Evolutionary conservation across 2,888 invertebrate genomes (phyloP).

Genomic region (Lamproptera curius): DNA sequence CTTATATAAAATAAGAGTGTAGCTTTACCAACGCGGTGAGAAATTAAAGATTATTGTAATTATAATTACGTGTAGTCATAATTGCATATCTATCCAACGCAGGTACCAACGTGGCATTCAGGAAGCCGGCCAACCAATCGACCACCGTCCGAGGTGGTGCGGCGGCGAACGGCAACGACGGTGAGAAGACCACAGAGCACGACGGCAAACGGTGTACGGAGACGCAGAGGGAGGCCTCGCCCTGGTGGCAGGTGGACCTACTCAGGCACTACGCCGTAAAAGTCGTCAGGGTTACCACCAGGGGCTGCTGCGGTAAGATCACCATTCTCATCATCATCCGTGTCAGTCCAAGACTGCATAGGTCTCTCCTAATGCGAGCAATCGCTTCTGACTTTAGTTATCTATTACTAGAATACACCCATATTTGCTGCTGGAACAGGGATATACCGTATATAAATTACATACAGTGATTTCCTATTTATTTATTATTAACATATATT

Average conservation of each 20-base stretch:
- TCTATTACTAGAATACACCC: neutral
- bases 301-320: conserved; percentile 85
- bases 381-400: no score
- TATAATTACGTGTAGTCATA: no score
- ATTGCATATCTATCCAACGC: no score
- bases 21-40: no score
- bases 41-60: no score
- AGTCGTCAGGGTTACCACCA: conserved; percentile 91
- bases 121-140: conserved; percentile 94
- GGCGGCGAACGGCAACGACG: conserved; percentile 92
- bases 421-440: neutral
- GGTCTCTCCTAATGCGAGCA: no score
- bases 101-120: conserved; percentile 91
- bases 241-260: conserved; percentile 96
- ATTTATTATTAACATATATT: no score
- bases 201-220: conserved; percentile 93
- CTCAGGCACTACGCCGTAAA: conserved; percentile 90
- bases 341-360: no score
- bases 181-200: conserved; percentile 89
- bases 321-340: no score
- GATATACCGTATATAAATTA: neutral
- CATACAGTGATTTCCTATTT: no score
- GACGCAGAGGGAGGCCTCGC: conserved; percentile 92
- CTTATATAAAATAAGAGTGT: no score
- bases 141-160: conserved; percentile 91